Conservation (phyloP, 2,888 invertebrate genomes). For the Parnassius glacialis region DNA sequence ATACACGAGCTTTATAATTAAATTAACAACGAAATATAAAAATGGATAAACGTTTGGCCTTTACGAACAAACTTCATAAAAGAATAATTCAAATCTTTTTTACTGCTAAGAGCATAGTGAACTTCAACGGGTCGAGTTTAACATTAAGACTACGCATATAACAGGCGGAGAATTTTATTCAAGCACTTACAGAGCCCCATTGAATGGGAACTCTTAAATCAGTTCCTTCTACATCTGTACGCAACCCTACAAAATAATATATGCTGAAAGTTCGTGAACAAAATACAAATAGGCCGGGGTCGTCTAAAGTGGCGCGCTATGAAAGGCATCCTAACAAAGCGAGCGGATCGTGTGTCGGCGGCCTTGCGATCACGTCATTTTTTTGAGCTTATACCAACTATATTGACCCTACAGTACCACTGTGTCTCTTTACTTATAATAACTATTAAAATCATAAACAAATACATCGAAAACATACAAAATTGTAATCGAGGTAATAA, state of each 20-base stretch:
- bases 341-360: conserved; percentile 50
- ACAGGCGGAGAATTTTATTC: conserved; percentile 47
- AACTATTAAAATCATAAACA: conserved; percentile 25
- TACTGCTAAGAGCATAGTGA: conserved; percentile 41
- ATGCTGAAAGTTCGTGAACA: conserved; percentile 74
- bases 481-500: conserved; percentile 9
- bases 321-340: conserved; percentile 64
- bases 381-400: conserved; percentile 44
- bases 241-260: conserved; percentile 66
- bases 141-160: conserved; percentile 39
- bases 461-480: conserved; percentile 27
- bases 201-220: conserved; percentile 69
- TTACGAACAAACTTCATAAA: conserved; percentile 18
- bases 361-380: conserved; percentile 46
- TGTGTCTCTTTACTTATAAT: conserved; percentile 28
- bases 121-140: conserved; percentile 27
- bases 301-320: conserved; percentile 58
- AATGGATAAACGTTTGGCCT: conserved; percentile 1
- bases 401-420: conserved; percentile 31
- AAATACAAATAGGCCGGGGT: conserved; percentile 69
- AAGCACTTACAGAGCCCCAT: conserved; percentile 55
- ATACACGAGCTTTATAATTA: conserved; percentile 8
- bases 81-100: conserved; percentile 28
- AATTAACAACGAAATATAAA: conserved; percentile 1
- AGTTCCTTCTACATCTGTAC: conserved; percentile 65